Percentiles rank a stretch among this genome's conserved stretches.
phyloP scores from a whole-genome alignment of 2,113 vertebrate genomes.

The Eulemur rufifrons region DNA sequence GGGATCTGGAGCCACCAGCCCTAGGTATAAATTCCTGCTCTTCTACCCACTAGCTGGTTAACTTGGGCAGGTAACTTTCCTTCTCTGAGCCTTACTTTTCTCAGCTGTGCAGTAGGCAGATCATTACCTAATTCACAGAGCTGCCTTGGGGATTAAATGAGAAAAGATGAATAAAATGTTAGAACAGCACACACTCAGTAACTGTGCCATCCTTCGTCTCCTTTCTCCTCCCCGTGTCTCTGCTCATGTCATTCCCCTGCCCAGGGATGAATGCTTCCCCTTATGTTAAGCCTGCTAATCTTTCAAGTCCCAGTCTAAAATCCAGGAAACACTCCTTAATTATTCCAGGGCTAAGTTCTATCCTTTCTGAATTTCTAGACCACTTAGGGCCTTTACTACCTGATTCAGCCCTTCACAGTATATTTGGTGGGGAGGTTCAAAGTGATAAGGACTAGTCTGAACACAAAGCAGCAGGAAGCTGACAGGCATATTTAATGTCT shows the following conservation, averaged over 20 bases:
- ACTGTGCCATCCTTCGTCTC: not conserved
- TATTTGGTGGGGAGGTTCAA: not conserved
- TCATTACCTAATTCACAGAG: not conserved
- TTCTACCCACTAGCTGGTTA: not conserved
- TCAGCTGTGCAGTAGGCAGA: not conserved
- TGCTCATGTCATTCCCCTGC: not conserved
- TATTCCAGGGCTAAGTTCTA: not conserved
- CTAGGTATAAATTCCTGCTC: slow-evolving; percentile 35
- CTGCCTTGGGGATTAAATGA: not conserved
- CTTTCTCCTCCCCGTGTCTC: not conserved
- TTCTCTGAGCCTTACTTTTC: slow-evolving; percentile 60
- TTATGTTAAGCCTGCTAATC: not conserved
- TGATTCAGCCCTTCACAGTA: not conserved
- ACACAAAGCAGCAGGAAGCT: not conserved
- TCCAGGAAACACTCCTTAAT: not conserved
- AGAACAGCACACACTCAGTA: not conserved
- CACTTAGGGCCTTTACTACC: not conserved
- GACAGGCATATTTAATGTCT: not conserved
- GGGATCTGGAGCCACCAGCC: not conserved
- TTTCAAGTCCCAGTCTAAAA: not conserved
- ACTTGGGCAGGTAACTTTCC: not conserved
- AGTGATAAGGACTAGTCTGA: not conserved
- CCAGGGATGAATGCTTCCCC: not conserved
- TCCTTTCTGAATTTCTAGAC: not conserved
- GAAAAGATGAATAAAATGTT: not conserved